Evolutionary conservation across 2,113 vertebrate genomes (phyloP).

Genomic region (Osmerus eperlanus): DNA sequence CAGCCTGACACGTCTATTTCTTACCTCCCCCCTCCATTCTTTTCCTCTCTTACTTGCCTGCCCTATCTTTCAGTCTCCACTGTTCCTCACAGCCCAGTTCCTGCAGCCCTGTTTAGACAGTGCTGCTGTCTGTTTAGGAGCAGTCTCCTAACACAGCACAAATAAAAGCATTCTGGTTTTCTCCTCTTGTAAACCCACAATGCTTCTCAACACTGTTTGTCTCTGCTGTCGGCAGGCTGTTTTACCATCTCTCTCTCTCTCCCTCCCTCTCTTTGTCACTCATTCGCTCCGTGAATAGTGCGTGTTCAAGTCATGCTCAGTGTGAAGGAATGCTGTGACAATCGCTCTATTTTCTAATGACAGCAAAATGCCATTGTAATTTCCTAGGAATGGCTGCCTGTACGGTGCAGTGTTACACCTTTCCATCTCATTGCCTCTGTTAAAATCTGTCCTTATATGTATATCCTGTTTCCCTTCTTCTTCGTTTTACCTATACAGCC

Average conservation of each 20-base stretch:
- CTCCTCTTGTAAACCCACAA: not conserved
- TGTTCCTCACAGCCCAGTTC: conserved; percentile 5
- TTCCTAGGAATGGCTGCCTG: not conserved
- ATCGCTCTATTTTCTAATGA: conserved; percentile 43
- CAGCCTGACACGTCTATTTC: not conserved
- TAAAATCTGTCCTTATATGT: too few relatives aligned
- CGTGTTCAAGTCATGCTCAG: conserved; percentile 26
- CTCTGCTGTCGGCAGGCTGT: not conserved
- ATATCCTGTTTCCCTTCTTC: too few relatives aligned
- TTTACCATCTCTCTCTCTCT: not conserved
- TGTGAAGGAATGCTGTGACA: conserved; percentile 35
- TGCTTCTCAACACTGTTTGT: not conserved
- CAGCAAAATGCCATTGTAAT: conserved; percentile 36
- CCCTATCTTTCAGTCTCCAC: conserved; percentile 43
- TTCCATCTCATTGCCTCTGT: too few relatives aligned
- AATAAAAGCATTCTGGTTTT: not conserved
- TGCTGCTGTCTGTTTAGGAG: not conserved
- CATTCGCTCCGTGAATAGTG: conserved; percentile 35
- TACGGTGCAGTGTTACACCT: too few relatives aligned
- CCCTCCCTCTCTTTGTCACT: not conserved
- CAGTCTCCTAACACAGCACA: not conserved
- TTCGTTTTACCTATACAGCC: too few relatives aligned
- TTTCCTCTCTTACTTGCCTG: conserved; percentile 17
- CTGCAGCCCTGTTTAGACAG: not conserved
- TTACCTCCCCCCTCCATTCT: not conserved